Percentiles rank a stretch among this genome's conserved stretches.
These are phyloP conservation scores for Antrozous pallidus DNA, from an alignment of 2,797 vertebrate species.

Conservation along the genomic window DNA sequence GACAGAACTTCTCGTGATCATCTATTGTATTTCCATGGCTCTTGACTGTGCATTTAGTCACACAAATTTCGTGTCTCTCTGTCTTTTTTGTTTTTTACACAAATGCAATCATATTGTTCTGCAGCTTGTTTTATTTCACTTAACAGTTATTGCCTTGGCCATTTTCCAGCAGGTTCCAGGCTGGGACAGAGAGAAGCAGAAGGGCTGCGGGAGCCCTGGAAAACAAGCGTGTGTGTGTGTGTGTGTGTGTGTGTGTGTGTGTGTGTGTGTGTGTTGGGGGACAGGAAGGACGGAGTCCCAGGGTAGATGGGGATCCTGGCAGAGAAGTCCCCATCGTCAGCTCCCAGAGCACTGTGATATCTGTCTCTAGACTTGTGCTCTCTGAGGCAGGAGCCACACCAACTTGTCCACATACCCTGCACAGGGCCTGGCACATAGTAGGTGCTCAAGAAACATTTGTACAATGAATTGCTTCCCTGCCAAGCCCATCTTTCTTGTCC, in stretches of 20 bases:
- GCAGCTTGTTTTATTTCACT: background rate
- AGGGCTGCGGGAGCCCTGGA: background rate
- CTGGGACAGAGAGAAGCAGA: background rate
- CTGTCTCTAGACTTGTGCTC: background rate
- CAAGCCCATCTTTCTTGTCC: background rate
- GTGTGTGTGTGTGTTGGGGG: too few relatives aligned
- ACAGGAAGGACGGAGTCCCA: too few relatives aligned
- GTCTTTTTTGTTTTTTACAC: background rate
- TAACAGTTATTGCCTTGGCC: slow-evolving; percentile 16
- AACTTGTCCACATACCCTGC: background rate
- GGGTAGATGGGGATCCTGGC: background rate
- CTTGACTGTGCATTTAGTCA: background rate
- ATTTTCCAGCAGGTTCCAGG: background rate
- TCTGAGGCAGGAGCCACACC: background rate
- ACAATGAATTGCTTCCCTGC: background rate
- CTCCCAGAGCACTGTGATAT: background rate
- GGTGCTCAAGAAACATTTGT: background rate
- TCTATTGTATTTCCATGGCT: background rate
- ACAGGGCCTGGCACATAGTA: background rate
- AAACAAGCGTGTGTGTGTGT: background rate
- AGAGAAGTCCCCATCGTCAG: background rate
- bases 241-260: too few relatives aligned
- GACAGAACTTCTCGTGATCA: background rate
- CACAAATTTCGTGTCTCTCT: background rate
- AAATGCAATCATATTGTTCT: background rate